Evolutionary conservation across 1,140 invertebrate genomes (phyloP).

Genomic region (Coboldia fuscipes): DNA sequence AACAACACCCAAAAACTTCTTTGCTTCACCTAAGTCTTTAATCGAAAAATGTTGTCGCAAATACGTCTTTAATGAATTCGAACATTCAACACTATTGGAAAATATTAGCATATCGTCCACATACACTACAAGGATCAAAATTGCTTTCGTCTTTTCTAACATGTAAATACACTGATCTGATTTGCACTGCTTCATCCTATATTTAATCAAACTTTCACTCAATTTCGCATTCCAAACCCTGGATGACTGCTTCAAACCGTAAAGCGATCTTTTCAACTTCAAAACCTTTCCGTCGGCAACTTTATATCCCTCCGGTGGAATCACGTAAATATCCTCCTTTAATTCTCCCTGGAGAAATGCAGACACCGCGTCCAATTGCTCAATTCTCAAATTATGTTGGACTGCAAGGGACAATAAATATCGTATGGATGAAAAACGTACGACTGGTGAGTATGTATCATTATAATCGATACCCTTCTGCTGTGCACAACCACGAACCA

Average conservation of each 20-base stretch:
- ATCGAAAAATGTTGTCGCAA: constrained; percentile 10
- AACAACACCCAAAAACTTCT: constrained; percentile 10
- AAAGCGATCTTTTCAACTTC: constrained; percentile 15
- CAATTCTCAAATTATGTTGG: constrained; percentile 1
- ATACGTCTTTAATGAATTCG: constrained; percentile 5
- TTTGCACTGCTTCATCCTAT: constrained; percentile 1
- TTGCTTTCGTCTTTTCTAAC: constrained; percentile 1
- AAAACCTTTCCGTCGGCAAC: constrained; percentile 5
- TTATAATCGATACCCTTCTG: constrained; percentile 15
- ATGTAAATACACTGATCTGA: not conserved
- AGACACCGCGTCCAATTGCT: constrained; percentile 14
- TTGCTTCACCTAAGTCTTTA: constrained; percentile 6
- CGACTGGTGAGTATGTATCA: constrained; percentile 19
- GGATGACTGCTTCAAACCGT: constrained; percentile 20
- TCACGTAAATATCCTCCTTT: constrained; percentile 16
- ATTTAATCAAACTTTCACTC: constrained; percentile 5
- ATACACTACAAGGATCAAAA: not conserved
- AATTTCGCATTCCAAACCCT: constrained; percentile 15
- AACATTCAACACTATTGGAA: constrained; percentile 5
- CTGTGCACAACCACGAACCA: constrained; percentile 18
- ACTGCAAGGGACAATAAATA: not conserved
- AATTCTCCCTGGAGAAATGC: constrained; percentile 20
- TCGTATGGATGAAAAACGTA: constrained; percentile 7
- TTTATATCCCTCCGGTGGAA: constrained; percentile 13
- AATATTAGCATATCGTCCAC: not conserved